Percentiles rank a stretch among this genome's conserved stretches.
Conservation (phyloP, 2,888 invertebrate genomes). For the Apantesis nais region DNA sequence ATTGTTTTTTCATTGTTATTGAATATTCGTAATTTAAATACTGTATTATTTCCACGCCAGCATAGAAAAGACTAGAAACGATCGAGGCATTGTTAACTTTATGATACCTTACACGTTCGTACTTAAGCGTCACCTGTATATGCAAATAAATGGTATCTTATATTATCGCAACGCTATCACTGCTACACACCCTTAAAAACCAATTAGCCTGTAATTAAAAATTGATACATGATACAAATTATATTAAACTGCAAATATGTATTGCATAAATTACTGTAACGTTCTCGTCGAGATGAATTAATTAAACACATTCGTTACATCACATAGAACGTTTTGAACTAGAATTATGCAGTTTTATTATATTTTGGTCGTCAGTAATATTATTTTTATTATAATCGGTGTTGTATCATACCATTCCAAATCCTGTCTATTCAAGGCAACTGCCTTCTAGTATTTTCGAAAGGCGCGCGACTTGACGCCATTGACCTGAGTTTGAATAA, state of each 20-base stretch:
- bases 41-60: too few species aligned
- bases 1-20: too few species aligned
- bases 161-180: neutral
- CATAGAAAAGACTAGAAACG: too few species aligned
- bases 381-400: neutral
- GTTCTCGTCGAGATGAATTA: neutral
- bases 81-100: too few species aligned
- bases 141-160: too few species aligned
- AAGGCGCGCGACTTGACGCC: neutral
- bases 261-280: slow-evolving; percentile 8
- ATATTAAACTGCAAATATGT: neutral
- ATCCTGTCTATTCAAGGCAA: slow-evolving; percentile 1
- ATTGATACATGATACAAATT: neutral
- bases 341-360: neutral
- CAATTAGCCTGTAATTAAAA: neutral
- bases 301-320: slow-evolving; percentile 2
- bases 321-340: neutral
- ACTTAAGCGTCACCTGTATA: too few species aligned
- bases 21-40: too few species aligned
- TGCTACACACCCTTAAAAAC: neutral
- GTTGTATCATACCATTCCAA: neutral
- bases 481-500: neutral
- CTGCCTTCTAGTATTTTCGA: slow-evolving; percentile 1
- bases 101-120: too few species aligned
- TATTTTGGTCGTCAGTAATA: neutral